Evolutionary conservation across 2,888 invertebrate species (phyloP).

Genomic region (Amphiduros pacificus): DNA sequence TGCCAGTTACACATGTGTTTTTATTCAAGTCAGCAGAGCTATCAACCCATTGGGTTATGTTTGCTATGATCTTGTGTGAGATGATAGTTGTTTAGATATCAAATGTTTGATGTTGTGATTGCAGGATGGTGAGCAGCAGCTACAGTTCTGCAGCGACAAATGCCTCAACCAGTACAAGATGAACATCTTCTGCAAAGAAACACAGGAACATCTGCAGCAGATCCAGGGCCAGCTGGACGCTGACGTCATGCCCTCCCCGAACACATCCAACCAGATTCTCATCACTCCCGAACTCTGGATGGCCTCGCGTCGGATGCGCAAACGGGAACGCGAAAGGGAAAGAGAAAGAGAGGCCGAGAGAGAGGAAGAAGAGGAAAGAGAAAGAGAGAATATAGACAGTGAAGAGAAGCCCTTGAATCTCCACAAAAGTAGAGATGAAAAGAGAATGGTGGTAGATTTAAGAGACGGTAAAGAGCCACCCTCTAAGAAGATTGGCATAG

Average conservation of each 20-base stretch:
- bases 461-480: not conserved
- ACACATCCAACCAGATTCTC: conserved; percentile 55
- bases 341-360: conserved; percentile 1
- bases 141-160: conserved; percentile 88
- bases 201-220: conserved; percentile 82
- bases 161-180: conserved; percentile 95
- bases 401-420: too few species aligned
- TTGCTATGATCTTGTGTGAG: too few species aligned
- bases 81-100: too few species aligned
- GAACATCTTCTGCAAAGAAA: conserved; percentile 93
- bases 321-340: not conserved
- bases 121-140: conserved; percentile 83
- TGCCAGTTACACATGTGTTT: too few species aligned
- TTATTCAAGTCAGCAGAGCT: too few species aligned
- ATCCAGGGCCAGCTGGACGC: conserved; percentile 61
- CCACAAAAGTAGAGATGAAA: not conserved
- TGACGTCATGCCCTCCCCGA: not conserved
- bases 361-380: not conserved
- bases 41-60: too few species aligned
- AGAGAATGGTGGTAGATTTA: too few species aligned
- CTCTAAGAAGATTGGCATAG: not conserved
- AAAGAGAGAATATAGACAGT: not conserved
- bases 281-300: conserved; percentile 90
- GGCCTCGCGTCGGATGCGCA: not conserved
- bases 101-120: not conserved